Base-by-base conservation (phyloP, 2,113 vertebrate species). In the Otus sunia region DNA sequence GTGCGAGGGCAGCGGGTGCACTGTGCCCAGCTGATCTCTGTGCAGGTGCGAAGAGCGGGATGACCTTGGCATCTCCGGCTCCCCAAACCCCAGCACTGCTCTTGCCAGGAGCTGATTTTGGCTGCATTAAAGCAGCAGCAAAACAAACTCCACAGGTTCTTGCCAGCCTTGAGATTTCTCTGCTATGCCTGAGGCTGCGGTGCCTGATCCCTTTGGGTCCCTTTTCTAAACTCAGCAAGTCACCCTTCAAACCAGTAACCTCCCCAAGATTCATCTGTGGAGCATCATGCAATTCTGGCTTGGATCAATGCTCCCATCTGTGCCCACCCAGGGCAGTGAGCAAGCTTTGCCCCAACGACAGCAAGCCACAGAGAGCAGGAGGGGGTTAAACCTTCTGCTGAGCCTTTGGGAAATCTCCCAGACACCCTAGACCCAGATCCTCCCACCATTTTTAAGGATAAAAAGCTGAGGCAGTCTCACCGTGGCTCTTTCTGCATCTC, bases 251-350 rank as follows among this genome's bases (percentile, higher is more conserved):
- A 80, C 53, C 66, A 56, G 19, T 6, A 67, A 4, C 26, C 25
- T 90, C 86, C 58, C 18, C 3, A 39, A 56, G 52, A 8, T 15
- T 75, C 6, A 0, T 6, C 52, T 9, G 6, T 2, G 34, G 52
- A 76, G 22, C 58, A 9, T 10, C 4, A 0, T 2, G 29, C 17
- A 1, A 9, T 19, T 43, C 3, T 5, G 41, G 52, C 52, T 9
- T 4, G 53, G 85, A 22, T 56, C 12, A 22, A 21, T 2, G 4
- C 18, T 62, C 52, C 34, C 81, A 12, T 23, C 56, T 6, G 17
- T 12, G 25, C 50, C 25, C 30, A 22, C 5, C 14, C 56, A 9
- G 50, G 66, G 36, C 1, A 8, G 34, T 0, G 52, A 69, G 50
- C 0, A 22, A 81, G 80, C 63, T 62, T 14, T 62, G 60, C 37